These are phyloP conservation scores for Tetramorium bicarinatum DNA, from an alignment of 2,888 invertebrate genomes.

Conservation along the genomic window DNA sequence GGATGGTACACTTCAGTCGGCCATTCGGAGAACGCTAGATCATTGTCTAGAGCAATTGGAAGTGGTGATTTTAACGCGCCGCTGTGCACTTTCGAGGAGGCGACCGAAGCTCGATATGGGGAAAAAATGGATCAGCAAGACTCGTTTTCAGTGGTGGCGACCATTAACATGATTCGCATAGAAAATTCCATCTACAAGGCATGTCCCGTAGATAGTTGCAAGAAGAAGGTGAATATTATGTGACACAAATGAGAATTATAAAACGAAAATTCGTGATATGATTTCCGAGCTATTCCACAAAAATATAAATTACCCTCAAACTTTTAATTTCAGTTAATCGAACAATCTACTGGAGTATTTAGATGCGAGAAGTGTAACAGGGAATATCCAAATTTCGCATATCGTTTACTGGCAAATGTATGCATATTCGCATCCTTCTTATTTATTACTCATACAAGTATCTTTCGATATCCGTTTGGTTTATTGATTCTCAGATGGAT, in stretches of 20 bases:
- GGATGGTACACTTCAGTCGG: slow-evolving; percentile 97
- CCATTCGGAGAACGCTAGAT: slow-evolving; percentile 88
- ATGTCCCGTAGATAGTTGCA: slow-evolving; percentile 95
- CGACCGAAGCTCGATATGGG: slow-evolving; percentile 91
- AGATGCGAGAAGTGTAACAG: slow-evolving; percentile 98
- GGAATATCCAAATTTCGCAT: slow-evolving; percentile 94
- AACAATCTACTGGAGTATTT: slow-evolving; percentile 95
- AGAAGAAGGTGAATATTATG: slow-evolving; percentile 91
- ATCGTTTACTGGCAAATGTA: slow-evolving; percentile 91
- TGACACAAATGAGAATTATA: not conserved
- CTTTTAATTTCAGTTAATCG: slow-evolving; percentile 88
- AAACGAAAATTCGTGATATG: not conserved
- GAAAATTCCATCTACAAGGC: slow-evolving; percentile 97
- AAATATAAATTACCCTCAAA: not conserved
- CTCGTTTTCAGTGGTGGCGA: slow-evolving; percentile 93
- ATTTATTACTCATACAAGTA: slow-evolving; percentile 11
- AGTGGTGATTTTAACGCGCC: slow-evolving; percentile 87
- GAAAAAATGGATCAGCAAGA: slow-evolving; percentile 92
- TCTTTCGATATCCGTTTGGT: not conserved
- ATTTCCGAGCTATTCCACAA: not conserved
- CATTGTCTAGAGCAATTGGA: slow-evolving; percentile 87
- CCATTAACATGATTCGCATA: slow-evolving; percentile 92
- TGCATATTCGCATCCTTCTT: slow-evolving; percentile 83
- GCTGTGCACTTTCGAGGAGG: slow-evolving; percentile 93
- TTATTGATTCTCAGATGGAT: slow-evolving; percentile 89